Evolutionary conservation across 2,888 invertebrate species (phyloP), one percentile per base, ranked within the genome.

Genomic region (Eilema caniola): DNA sequence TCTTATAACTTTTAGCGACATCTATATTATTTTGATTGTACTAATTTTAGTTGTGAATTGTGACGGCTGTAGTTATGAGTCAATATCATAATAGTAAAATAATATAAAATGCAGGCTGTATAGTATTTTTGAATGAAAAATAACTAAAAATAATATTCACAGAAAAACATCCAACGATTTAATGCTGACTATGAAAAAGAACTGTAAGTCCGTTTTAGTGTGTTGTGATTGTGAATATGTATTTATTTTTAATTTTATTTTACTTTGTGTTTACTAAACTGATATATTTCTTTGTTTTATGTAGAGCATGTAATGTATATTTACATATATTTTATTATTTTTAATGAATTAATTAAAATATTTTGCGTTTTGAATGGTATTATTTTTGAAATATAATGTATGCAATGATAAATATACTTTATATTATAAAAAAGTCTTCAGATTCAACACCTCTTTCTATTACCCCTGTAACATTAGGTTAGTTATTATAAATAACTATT

Each of bases 81-180:
- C 8, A 37, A 37, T 37, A 12, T 33, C 5, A 33, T 14, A 41
- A 41, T 41, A 41, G 1, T n/a, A 12, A 62, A 11, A 33, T 24
- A 28, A 59, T 7, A 59, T 7, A 10, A 28, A 20, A 25, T 62
- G 62, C 62, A 41, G 41, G 41, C 63, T 86, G 82, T 75, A 84
- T 82, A 71, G 69, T 70, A 63, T 77, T 79, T 72, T 47, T 62
- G 20, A 64, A 37, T 24, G 66, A 67, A 62, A 68, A 85, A 80
- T 84, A 84, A 83, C 78, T 69, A 66, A 77, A 84, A 77, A 83
- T 80, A 85, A 90, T 86, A 83, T 90, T 94, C 92, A 66, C 95
- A 95, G 95, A 95, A 91, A 93, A 93, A 95, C 94, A 59, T 95
- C 95, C 86, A 93, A 95, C 91, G 93, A 95, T 89, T 93, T 95